Conservation (phyloP, 2,113 vertebrate genomes). For the Archilochus colubris region DNA sequence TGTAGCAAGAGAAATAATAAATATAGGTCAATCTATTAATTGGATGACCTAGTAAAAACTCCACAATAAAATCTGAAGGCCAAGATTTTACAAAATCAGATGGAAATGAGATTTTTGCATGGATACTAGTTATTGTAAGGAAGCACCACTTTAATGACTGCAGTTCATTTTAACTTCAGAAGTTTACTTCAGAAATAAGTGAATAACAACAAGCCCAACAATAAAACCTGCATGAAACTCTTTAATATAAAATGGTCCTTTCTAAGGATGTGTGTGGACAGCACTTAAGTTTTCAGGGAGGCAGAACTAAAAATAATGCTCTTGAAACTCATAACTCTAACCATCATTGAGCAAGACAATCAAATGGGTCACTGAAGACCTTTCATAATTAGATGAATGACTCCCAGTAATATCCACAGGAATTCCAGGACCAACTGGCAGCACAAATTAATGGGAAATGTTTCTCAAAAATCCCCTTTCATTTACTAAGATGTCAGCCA, state of each 20-base stretch:
- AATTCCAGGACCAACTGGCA: slow-evolving; percentile 31
- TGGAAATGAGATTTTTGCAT: slow-evolving; percentile 7
- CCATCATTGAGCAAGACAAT: neutral
- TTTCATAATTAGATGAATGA: slow-evolving; percentile 38
- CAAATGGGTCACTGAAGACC: slow-evolving; percentile 27
- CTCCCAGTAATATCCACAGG: slow-evolving; percentile 52
- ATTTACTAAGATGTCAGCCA: slow-evolving; percentile 31
- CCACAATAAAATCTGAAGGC: slow-evolving; percentile 1
- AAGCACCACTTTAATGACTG: neutral
- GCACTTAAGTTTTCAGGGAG: neutral
- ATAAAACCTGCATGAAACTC: slow-evolving; percentile 20
- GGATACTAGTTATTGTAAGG: neutral
- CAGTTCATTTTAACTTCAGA: slow-evolving; percentile 62
- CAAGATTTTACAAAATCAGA: slow-evolving; percentile 1
- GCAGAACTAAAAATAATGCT: neutral
- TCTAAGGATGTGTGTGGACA: neutral
- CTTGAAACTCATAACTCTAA: neutral
- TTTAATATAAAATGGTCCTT: slow-evolving; percentile 19
- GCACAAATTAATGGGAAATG: slow-evolving; percentile 41
- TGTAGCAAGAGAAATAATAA: slow-evolving; percentile 31
- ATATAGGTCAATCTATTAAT: slow-evolving; percentile 24
- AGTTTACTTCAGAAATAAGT: slow-evolving; percentile 58
- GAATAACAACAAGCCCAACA: slow-evolving; percentile 41
- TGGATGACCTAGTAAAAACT: slow-evolving; percentile 12
- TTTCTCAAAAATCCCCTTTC: slow-evolving; percentile 51